Conservation (phyloP, 2,113 vertebrate species). For the Cryptomyrus ogoouensis region DNA sequence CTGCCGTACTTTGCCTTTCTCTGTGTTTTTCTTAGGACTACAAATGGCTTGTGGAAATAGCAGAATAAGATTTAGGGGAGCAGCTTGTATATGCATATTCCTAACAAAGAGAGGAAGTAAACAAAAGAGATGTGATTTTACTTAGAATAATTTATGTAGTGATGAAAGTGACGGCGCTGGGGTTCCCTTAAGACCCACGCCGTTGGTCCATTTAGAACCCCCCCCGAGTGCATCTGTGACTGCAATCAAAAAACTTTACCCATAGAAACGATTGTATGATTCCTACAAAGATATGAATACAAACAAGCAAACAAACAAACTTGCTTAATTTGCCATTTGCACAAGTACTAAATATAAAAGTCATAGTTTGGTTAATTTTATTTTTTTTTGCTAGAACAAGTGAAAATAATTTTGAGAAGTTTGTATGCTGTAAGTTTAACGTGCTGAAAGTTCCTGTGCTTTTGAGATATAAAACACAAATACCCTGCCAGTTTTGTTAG, state of each 20-base stretch:
- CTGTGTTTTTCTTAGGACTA: background rate
- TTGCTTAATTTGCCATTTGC: no score
- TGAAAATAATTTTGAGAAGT: background rate
- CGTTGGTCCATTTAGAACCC: background rate
- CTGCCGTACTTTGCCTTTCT: background rate
- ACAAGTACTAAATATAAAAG: no score
- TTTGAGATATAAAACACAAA: background rate
- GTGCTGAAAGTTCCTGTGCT: background rate
- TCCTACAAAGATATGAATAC: background rate
- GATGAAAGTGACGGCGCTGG: background rate
- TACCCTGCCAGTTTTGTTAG: background rate
- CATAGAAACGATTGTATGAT: background rate
- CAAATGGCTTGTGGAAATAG: constrained; percentile 24
- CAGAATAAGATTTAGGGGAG: constrained; percentile 21
- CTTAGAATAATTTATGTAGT: background rate
- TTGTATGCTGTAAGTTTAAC: background rate
- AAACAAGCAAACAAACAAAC: background rate
- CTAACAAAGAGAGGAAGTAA: background rate
- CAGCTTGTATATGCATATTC: background rate
- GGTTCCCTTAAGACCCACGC: background rate
- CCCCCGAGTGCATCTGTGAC: background rate
- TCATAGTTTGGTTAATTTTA: background rate
- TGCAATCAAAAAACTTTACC: background rate
- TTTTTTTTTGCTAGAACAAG: background rate
- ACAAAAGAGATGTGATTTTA: background rate